Percentiles rank a stretch among this genome's conserved stretches.
phyloP scores from a whole-genome alignment of 2,797 vertebrate species.

The Spinus olivaceus region DNA sequence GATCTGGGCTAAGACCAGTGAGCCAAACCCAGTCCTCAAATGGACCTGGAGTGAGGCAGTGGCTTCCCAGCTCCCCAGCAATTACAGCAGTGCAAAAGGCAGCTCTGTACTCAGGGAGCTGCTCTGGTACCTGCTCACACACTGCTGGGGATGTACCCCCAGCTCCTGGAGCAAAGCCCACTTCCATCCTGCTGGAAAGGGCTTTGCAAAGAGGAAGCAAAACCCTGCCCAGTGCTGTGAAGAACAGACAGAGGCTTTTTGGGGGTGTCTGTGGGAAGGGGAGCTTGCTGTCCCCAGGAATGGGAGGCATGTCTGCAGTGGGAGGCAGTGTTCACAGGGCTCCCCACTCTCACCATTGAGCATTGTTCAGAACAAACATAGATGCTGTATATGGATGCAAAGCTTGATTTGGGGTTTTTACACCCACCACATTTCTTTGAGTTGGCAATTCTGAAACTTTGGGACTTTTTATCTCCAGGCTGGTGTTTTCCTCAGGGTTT shows the following conservation, averaged over 20 bases:
- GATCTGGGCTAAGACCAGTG: background rate
- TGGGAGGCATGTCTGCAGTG: slow-evolving; percentile 50
- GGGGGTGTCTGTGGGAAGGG: slow-evolving; percentile 22
- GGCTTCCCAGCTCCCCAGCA: background rate
- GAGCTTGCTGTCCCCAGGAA: background rate
- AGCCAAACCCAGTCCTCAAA: background rate
- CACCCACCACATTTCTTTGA: slow-evolving; percentile 50
- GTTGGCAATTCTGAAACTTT: slow-evolving; percentile 18
- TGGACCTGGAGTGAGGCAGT: background rate
- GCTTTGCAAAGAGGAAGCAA: slow-evolving; percentile 20
- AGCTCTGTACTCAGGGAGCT: fast-evolving
- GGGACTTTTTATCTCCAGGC: background rate
- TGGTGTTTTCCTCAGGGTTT: background rate
- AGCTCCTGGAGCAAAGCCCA: background rate
- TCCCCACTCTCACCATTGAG: background rate
- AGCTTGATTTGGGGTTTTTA: slow-evolving; percentile 3
- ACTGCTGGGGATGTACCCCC: background rate
- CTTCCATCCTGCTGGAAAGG: background rate
- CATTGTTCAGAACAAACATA: background rate
- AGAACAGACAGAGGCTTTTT: slow-evolving; percentile 3
- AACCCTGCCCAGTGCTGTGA: background rate
- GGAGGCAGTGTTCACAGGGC: slow-evolving; percentile 16
- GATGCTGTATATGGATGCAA: background rate
- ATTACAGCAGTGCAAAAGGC: background rate
- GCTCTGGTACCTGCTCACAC: background rate